phyloP scores from a whole-genome alignment of 2,113 vertebrate genomes.

The Ornithorhynchus anatinus region DNA sequence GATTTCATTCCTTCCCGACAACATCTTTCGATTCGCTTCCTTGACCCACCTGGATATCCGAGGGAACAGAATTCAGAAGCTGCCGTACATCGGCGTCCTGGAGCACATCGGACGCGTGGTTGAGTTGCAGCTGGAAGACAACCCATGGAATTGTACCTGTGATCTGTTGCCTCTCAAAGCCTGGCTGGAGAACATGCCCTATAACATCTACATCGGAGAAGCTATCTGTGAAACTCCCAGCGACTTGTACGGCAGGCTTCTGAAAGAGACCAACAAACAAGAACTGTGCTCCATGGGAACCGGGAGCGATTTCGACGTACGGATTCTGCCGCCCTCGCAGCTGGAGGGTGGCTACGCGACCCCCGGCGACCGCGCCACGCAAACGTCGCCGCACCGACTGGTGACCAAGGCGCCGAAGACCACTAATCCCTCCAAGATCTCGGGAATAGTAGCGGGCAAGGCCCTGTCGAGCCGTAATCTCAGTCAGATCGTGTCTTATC shows the following conservation, averaged over 20 bases:
- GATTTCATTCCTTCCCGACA: slow-evolving; percentile 93
- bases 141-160: slow-evolving; percentile 98
- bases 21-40: slow-evolving; percentile 98
- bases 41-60: slow-evolving; percentile 98
- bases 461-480: slow-evolving; percentile 81
- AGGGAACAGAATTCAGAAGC: slow-evolving; percentile 95
- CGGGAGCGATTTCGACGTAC: slow-evolving; percentile 91
- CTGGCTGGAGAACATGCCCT: slow-evolving; percentile 99
- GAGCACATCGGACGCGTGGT: slow-evolving; percentile 97
- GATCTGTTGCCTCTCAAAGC: slow-evolving; percentile 95
- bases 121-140: slow-evolving; percentile 94
- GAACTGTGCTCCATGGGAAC: slow-evolving; percentile 95
- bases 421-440: slow-evolving; percentile 93
- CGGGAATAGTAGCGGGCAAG: slow-evolving; percentile 93
- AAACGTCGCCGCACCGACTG: slow-evolving; percentile 79
- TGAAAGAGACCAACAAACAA: slow-evolving; percentile 97
- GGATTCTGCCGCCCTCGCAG: slow-evolving; percentile 84
- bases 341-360: slow-evolving; percentile 82
- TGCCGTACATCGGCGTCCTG: slow-evolving; percentile 95
- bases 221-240: slow-evolving; percentile 96
- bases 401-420: slow-evolving; percentile 91
- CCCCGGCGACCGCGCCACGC: slow-evolving; percentile 79
- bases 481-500: slow-evolving; percentile 92
- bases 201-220: slow-evolving; percentile 97
- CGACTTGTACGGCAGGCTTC: slow-evolving; percentile 91